Evolutionary conservation across 2,113 vertebrate species (phyloP).

Genomic region (Microtus oregoni): DNA sequence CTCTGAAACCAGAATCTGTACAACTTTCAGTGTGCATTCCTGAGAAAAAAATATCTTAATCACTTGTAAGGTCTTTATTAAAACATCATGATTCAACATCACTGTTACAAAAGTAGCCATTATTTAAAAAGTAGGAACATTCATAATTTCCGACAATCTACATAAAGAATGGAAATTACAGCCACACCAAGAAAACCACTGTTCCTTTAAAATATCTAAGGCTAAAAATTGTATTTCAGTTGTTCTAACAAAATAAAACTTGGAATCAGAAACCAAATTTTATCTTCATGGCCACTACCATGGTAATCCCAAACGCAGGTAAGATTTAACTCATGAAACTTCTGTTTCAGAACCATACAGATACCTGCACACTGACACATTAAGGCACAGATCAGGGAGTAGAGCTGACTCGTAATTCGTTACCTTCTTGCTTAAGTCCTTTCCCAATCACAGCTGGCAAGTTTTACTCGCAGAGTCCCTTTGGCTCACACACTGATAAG

Average conservation of each 20-base stretch:
- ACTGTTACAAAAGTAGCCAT: neutral
- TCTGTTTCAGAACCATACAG: constrained; percentile 27
- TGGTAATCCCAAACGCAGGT: neutral
- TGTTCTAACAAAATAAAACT: constrained; percentile 63
- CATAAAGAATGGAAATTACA: constrained; percentile 41
- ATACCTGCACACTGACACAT: neutral
- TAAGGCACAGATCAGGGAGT: neutral
- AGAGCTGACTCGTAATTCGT: neutral
- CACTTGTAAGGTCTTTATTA: neutral
- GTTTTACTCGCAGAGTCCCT: neutral
- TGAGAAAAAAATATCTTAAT: neutral
- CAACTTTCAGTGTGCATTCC: neutral
- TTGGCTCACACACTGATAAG: neutral
- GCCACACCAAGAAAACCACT: neutral
- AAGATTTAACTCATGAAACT: constrained; percentile 53
- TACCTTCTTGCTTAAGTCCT: neutral
- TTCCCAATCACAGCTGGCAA: neutral
- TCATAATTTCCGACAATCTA: constrained; percentile 28
- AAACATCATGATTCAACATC: neutral
- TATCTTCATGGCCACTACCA: constrained; percentile 20
- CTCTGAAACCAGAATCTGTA: neutral
- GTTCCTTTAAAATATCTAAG: constrained; percentile 44
- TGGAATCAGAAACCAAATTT: constrained; percentile 63
- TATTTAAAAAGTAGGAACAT: constrained; percentile 40
- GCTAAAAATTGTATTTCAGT: constrained; percentile 11